phyloP scores from a whole-genome alignment of 2,888 invertebrate species.

The Idaea biselata region DNA sequence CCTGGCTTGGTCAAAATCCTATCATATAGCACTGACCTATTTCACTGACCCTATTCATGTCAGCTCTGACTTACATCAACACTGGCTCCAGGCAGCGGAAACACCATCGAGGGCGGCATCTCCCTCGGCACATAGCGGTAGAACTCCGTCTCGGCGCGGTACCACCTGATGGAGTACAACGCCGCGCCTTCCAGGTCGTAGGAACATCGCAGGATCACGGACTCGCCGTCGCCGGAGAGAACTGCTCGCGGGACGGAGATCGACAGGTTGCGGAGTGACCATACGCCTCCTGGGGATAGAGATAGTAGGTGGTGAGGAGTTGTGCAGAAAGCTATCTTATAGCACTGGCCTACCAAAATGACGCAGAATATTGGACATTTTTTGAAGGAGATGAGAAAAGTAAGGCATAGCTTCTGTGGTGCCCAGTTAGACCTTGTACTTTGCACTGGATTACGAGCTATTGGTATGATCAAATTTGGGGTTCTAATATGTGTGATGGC shows the following conservation, averaged over 20 bases:
- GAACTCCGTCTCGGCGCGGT: conserved; percentile 86
- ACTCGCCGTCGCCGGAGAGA: conserved; percentile 72
- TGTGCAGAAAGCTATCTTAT: background rate
- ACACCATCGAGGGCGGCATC: conserved; percentile 85
- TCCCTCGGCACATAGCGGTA: conserved; percentile 88
- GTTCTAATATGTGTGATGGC: too few species aligned
- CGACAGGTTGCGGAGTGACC: conserved; percentile 70
- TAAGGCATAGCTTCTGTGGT: too few species aligned
- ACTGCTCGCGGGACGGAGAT: conserved; percentile 80
- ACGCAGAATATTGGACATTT: too few species aligned
- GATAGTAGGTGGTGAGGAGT: background rate
- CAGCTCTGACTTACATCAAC: conserved; percentile 83
- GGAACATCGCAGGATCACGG: conserved; percentile 77
- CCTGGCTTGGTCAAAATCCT: too few species aligned
- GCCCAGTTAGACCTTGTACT: too few species aligned
- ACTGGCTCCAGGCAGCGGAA: conserved; percentile 83
- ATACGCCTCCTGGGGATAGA: conserved; percentile 60
- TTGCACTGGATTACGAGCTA: too few species aligned
- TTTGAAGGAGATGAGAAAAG: too few species aligned
- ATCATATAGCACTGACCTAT: too few species aligned
- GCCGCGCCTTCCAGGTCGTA: conserved; percentile 83
- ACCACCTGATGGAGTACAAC: conserved; percentile 86
- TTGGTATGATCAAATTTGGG: too few species aligned
- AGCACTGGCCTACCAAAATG: too few species aligned
- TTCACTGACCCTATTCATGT: too few species aligned